Conservation (phyloP, 2,797 vertebrate genomes). For the Phoeniculus purpureus region DNA sequence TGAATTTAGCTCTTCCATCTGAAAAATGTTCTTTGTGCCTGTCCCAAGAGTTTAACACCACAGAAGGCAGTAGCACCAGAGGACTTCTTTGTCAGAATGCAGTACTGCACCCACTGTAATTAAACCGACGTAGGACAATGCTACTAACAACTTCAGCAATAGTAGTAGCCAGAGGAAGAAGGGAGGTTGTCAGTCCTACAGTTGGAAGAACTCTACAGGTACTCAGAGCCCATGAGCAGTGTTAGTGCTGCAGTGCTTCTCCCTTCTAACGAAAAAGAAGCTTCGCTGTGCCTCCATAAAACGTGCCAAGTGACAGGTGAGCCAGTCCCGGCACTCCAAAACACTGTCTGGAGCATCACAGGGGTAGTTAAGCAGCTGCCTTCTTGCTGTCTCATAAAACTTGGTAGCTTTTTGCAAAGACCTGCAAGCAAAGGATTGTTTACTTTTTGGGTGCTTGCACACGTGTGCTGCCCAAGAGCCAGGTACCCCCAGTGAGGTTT, state of each 20-base stretch:
- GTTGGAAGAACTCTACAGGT: not conserved
- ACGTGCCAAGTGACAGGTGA: slow-evolving; percentile 30
- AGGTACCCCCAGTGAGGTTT: slow-evolving; percentile 29
- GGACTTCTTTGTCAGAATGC: not conserved
- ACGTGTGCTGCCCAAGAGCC: no score
- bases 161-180: not conserved
- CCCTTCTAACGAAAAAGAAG: slow-evolving; percentile 13
- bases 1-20: not conserved
- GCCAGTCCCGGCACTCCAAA: slow-evolving; percentile 27
- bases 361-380: slow-evolving; percentile 44
- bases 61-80: not conserved
- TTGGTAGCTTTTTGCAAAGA: slow-evolving; percentile 63
- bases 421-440: slow-evolving; percentile 60
- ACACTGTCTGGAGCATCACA: slow-evolving; percentile 39
- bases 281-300: not conserved
- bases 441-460: slow-evolving; percentile 56
- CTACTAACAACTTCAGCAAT: not conserved
- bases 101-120: not conserved
- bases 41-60: not conserved
- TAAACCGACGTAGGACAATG: not conserved
- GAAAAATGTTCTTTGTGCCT: not conserved
- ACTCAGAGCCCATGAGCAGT: not conserved
- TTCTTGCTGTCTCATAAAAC: slow-evolving; percentile 55
- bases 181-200: not conserved
- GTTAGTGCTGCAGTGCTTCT: not conserved